phyloP scores from a whole-genome alignment of 2,797 vertebrate species.

The Syngnathus acus region DNA sequence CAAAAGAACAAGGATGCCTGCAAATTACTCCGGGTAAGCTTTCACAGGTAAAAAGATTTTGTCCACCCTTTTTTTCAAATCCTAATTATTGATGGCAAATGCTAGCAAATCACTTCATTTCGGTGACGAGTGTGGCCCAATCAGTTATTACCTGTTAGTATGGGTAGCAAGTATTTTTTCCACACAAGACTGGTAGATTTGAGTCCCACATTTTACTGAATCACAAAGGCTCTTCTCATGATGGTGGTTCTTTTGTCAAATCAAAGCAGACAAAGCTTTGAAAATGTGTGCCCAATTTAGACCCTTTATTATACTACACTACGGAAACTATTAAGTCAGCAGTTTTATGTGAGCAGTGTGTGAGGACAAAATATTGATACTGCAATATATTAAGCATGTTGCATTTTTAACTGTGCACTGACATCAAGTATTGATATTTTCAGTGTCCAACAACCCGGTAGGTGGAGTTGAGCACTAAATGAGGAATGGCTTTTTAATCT shows the following conservation, averaged over 20 bases:
- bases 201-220: slow-evolving; percentile 59
- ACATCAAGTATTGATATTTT: background rate
- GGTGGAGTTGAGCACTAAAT: background rate
- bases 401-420: background rate
- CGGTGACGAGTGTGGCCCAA: no score
- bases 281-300: slow-evolving; percentile 67
- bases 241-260: slow-evolving; percentile 64
- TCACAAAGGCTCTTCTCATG: slow-evolving; percentile 64
- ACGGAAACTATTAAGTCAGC: slow-evolving; percentile 54
- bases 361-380: slow-evolving; percentile 3
- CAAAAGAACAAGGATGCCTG: no score
- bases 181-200: background rate
- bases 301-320: slow-evolving; percentile 48
- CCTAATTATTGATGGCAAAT: no score
- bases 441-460: background rate
- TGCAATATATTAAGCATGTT: background rate
- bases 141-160: no score
- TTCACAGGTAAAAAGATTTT: no score
- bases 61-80: no score
- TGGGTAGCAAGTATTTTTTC: no score
- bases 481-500: background rate
- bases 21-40: no score
- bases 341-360: slow-evolving; percentile 36
- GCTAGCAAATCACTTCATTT: no score
- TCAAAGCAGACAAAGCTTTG: slow-evolving; percentile 67